Percentiles rank a stretch among this genome's conserved stretches.
phyloP scores from a whole-genome alignment of 2,113 vertebrate genomes.

The Motacilla tschutschensis region DNA sequence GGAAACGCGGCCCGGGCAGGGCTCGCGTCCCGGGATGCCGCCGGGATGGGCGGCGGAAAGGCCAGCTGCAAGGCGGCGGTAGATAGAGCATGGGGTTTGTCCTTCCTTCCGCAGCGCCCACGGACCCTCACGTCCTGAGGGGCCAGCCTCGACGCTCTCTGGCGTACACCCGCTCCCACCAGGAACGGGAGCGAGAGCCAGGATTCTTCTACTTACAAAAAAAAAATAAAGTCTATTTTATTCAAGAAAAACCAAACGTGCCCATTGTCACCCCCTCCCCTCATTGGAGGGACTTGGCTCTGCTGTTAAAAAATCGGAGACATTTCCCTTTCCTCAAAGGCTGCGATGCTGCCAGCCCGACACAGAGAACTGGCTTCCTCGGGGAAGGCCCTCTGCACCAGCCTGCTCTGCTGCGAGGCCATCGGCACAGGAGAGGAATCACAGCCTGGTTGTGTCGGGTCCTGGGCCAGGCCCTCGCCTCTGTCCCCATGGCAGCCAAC shows the following conservation, averaged over 20 bases:
- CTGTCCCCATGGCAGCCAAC: background rate
- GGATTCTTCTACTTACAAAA: background rate
- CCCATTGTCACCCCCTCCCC: background rate
- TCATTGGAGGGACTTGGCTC: background rate
- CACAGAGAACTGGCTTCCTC: background rate
- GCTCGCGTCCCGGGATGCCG: too few relatives aligned
- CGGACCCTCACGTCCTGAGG: background rate
- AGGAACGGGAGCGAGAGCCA: background rate
- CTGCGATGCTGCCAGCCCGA: background rate
- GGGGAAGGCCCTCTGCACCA: background rate
- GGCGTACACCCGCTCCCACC: background rate
- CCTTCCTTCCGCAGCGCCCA: background rate
- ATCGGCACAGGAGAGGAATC: background rate
- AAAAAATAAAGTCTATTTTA: slow-evolving; percentile 25
- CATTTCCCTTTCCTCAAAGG: background rate
- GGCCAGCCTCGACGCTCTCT: background rate
- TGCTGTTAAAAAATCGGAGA: background rate
- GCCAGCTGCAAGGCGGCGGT: too few relatives aligned
- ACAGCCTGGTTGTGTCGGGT: fast-evolving
- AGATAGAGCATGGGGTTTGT: fast-evolving
- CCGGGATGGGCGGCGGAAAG: background rate
- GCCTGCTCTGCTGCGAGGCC: background rate
- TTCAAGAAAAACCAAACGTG: background rate
- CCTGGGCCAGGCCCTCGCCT: background rate
- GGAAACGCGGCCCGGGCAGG: background rate